Evolutionary conservation across 2,797 vertebrate genomes (phyloP).

Genomic region (Sebastes vulpes): DNA sequence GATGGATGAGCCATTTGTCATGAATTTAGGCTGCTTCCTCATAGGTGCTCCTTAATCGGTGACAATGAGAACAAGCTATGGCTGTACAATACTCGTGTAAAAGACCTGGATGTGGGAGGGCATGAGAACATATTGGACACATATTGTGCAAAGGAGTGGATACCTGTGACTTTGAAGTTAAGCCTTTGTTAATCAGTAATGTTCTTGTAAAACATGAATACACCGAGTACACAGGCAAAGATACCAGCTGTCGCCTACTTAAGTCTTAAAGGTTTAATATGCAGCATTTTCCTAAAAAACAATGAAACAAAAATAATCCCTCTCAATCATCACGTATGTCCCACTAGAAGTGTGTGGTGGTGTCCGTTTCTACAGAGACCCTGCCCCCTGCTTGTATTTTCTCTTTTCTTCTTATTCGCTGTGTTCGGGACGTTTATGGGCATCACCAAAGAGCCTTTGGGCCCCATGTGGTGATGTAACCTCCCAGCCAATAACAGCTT

Average conservation of each 20-base stretch:
- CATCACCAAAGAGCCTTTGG: too few species aligned
- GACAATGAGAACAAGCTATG: background rate
- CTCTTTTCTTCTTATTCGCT: too few species aligned
- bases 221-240: background rate
- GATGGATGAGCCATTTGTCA: slow-evolving; percentile 24
- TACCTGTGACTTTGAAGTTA: background rate
- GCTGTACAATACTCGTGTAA: background rate
- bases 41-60: background rate
- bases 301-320: too few species aligned
- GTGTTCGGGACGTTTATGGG: too few species aligned
- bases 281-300: background rate
- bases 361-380: too few species aligned
- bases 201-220: background rate
- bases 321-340: too few species aligned
- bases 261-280: background rate
- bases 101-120: background rate
- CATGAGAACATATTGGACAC: background rate
- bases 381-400: too few species aligned
- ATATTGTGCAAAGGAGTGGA: background rate
- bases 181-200: background rate
- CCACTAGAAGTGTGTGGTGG: too few species aligned
- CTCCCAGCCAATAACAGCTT: background rate
- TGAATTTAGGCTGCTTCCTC: slow-evolving; percentile 8
- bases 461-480: too few species aligned
- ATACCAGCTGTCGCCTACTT: background rate